Conservation (phyloP, 2,797 vertebrate genomes). For the Ceryle rudis region DNA sequence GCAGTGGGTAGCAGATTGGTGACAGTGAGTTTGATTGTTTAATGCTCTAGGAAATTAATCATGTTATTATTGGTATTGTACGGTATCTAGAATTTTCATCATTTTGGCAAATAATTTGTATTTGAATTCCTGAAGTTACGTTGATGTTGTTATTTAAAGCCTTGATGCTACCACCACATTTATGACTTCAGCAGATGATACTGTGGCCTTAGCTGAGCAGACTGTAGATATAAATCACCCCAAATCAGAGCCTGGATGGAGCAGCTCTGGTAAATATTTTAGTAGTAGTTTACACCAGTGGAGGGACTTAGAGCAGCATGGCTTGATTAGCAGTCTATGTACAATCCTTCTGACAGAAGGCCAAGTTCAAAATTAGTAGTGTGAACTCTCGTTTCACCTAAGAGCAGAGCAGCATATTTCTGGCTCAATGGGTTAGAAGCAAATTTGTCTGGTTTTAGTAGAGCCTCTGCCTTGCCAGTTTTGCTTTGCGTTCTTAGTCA, state of each 20-base stretch:
- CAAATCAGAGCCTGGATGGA: background rate
- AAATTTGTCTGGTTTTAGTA: background rate
- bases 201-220: background rate
- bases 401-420: background rate
- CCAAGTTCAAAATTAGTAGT: background rate
- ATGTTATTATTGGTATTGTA: background rate
- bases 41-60: background rate
- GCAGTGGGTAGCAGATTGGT: background rate
- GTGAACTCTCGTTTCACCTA: background rate
- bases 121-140: background rate
- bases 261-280: no score
- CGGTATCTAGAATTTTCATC: background rate
- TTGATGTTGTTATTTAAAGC: background rate
- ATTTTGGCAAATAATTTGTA: background rate
- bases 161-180: background rate
- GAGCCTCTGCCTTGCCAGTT: background rate
- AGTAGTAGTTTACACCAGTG: background rate
- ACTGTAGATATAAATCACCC: background rate
- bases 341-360: background rate
- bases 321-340: background rate
- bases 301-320: accelerated
- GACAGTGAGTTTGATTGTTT: background rate
- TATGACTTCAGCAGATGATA: background rate
- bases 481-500: background rate
- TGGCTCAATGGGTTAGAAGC: background rate